These are phyloP conservation scores for Heterotis niloticus DNA, from an alignment of 2,113 vertebrate species.

Conservation along the genomic window DNA sequence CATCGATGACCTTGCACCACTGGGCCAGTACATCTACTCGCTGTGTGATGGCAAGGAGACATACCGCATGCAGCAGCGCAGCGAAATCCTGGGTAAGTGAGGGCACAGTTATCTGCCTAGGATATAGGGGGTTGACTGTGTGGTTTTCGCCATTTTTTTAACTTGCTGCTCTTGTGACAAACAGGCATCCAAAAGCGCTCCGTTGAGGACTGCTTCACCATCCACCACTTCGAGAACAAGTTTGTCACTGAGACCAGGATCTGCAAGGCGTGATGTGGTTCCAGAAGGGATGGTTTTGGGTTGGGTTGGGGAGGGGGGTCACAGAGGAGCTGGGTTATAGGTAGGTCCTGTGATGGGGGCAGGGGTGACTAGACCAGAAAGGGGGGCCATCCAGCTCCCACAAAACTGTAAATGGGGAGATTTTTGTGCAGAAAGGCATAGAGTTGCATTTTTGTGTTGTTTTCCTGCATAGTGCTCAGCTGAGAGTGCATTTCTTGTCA, in stretches of 20 bases:
- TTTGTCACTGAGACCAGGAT: constrained; percentile 87
- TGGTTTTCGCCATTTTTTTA: background rate
- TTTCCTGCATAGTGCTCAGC: constrained; percentile 46
- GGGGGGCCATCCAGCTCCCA: constrained; percentile 31
- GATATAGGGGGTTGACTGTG: too few relatives aligned
- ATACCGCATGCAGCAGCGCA: constrained; percentile 79
- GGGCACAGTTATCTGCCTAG: too few relatives aligned
- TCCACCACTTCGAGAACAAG: constrained; percentile 87
- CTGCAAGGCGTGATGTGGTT: constrained; percentile 72
- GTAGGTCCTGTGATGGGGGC: constrained; percentile 2
- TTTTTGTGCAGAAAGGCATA: constrained; percentile 52
- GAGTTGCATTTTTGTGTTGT: constrained; percentile 29
- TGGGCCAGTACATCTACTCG: constrained; percentile 87
- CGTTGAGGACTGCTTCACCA: constrained; percentile 76
- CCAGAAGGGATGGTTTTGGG: background rate
- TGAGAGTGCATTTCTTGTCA: constrained; percentile 45
- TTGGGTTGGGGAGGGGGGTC: background rate
- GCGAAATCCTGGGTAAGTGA: constrained; percentile 68
- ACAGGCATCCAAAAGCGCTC: constrained; percentile 82
- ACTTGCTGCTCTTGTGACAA: constrained; percentile 25
- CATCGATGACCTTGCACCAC: constrained; percentile 75
- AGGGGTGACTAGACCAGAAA: constrained; percentile 8
- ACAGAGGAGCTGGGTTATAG: background rate
- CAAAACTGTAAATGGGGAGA: constrained; percentile 35
- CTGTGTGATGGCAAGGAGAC: constrained; percentile 85